Percentiles rank a stretch among this genome's conserved stretches.
phyloP scores from a whole-genome alignment of 2,797 vertebrate genomes.

The Schizothorax lantsangensis region DNA sequence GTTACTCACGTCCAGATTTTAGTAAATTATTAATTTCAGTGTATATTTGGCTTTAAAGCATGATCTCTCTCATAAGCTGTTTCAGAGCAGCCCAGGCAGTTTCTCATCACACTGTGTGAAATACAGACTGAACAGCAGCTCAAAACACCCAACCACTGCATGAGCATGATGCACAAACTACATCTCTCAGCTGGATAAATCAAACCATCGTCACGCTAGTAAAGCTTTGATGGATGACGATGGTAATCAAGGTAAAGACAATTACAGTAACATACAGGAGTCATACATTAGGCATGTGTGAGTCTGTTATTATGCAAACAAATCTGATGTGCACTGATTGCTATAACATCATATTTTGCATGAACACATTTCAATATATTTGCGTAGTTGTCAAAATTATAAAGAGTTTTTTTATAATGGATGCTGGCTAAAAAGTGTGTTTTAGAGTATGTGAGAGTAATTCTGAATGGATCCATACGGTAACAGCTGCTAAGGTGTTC shows the following conservation, averaged over 20 bases:
- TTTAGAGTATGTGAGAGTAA: not conserved
- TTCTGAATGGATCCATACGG: not conserved
- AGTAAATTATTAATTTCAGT: not conserved
- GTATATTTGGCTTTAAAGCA: not conserved
- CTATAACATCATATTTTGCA: not conserved
- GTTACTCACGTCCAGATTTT: not conserved
- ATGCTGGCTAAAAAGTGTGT: not conserved
- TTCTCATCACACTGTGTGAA: not conserved
- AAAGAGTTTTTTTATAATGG: not conserved
- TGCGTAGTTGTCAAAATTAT: not conserved
- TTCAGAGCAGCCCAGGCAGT: not conserved
- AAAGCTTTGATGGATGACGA: not conserved
- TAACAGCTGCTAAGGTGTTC: not conserved
- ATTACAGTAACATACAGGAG: not conserved
- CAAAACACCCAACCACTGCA: not conserved
- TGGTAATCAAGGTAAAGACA: not conserved
- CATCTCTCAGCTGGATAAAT: not conserved
- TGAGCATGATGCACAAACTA: not conserved
- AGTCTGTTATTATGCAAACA: not conserved
- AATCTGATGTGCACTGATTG: not conserved
- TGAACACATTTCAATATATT: not conserved
- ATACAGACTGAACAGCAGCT: not conserved
- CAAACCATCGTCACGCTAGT: not conserved
- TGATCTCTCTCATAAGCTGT: not conserved
- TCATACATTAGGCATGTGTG: not conserved